Base-by-base conservation (phyloP, 2,888 invertebrate species). In the Orgyia antiqua region DNA sequence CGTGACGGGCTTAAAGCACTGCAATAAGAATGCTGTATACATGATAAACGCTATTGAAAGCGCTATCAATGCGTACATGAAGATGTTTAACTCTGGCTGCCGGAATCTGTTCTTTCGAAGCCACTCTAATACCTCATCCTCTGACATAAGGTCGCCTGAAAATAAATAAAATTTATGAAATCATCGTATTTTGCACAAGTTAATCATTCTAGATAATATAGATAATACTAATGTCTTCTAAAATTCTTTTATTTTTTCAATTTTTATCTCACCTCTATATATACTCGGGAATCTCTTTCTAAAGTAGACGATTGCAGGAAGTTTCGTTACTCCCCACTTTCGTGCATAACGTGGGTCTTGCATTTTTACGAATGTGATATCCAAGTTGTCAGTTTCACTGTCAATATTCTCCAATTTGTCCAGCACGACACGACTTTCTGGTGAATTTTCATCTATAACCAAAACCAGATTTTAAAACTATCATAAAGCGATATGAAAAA, bases 311-410 rank as follows among this genome's bases (percentile, higher is more conserved):
- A 97, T 92, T 1, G 96, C 94, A 7, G 97, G 97, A 39, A 97
- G 80, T 68, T 95, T 94, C 1, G 94, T 95, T 9, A 97, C 96
- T 11, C 97, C 97, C 94, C 97, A 97, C 78, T 96, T 97, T 31
- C 95, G 89, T 8, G 97, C 97, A 68, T 96, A 97, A 21, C 96
- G 89, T 0, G 94, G 89, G 70, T 97, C 97, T 33, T 94, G 92
- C 93, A 97, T 96, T 79, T 97, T 96, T 0, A 97, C 96, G 69
- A 97, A 96, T 1, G 96, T 95, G 44, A 97, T 96, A 62, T 97
- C 96, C 62, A 97, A 88, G 72, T 95, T 95, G 66, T 97, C 96
- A 0, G 96, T 96, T 78, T 98, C 97, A 53, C 95, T 95, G 64
- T 98, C 98, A 51, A 98, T 97, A 51, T 94, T 95, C 68, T 98